Evolutionary conservation across 2,888 invertebrate genomes (phyloP).

Genomic region (Cataglyphis livida): DNA sequence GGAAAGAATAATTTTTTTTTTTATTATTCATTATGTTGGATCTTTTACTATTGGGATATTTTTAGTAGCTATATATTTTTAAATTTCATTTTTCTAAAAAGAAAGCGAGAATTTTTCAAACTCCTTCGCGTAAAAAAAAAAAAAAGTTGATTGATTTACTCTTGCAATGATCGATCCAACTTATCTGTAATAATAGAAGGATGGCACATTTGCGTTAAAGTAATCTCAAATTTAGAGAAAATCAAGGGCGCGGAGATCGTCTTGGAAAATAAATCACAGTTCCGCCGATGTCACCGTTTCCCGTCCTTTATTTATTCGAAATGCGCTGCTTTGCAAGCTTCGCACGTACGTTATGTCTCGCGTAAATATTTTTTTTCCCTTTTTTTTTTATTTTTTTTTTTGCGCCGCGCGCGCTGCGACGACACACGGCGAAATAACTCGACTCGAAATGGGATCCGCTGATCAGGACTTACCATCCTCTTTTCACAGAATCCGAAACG

Average conservation of each 20-base stretch:
- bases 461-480: slow-evolving; percentile 44
- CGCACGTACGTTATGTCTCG: slow-evolving; percentile 37
- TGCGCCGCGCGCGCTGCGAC: neutral
- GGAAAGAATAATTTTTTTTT: neutral
- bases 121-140: neutral
- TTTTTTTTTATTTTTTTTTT: neutral
- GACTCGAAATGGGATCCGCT: slow-evolving; percentile 55
- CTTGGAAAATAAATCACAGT: neutral
- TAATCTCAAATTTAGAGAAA: neutral
- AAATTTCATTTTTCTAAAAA: neutral
- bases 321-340: neutral
- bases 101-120: neutral
- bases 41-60: neutral
- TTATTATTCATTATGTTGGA: neutral
- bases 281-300: neutral
- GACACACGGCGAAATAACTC: slow-evolving; percentile 9
- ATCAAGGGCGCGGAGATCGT: too few species aligned
- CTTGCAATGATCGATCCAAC: neutral
- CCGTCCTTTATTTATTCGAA: slow-evolving; percentile 3
- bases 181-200: neutral
- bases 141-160: neutral
- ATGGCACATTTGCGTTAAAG: neutral
- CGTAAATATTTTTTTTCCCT: slow-evolving; percentile 30
- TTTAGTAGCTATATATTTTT: neutral
- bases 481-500: slow-evolving; percentile 53